These are phyloP conservation scores for Gallinago stenura DNA, from an alignment of 2,797 vertebrate genomes.

Conservation along the genomic window DNA sequence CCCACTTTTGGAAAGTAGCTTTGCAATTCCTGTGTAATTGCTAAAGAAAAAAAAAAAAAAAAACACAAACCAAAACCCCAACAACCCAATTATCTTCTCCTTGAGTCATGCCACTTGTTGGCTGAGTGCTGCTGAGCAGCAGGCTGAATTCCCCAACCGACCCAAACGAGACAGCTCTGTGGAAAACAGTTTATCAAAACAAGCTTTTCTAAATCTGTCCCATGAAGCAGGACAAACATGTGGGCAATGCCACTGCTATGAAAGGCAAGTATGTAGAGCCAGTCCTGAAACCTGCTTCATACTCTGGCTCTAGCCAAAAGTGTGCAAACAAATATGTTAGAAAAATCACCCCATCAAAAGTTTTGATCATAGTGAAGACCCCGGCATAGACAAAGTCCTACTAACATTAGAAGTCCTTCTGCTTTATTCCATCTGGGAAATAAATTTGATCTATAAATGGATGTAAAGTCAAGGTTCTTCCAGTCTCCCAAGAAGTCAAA, in stretches of 20 bases:
- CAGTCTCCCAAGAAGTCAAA: not conserved
- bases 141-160: not conserved
- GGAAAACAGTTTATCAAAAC: constrained; percentile 35
- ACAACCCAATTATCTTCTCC: not conserved
- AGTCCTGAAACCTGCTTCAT: not conserved
- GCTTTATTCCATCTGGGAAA: not conserved
- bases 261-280: not conserved
- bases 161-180: not conserved
- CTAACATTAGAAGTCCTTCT: not conserved
- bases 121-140: accelerated
- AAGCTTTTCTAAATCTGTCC: constrained; percentile 20
- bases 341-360: not conserved
- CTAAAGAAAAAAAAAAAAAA: not conserved
- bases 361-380: not conserved
- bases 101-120: not conserved
- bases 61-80: not conserved
- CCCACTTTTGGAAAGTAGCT: not conserved
- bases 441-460: not conserved
- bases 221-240: not conserved
- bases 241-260: not conserved
- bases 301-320: not conserved
- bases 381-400: not conserved
- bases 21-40: constrained; percentile 30
- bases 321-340: not conserved
- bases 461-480: not conserved